These are phyloP conservation scores for Nematostella vectensis DNA, from an alignment of 92 coral and sea anemone genomes.

Conservation along the genomic window DNA sequence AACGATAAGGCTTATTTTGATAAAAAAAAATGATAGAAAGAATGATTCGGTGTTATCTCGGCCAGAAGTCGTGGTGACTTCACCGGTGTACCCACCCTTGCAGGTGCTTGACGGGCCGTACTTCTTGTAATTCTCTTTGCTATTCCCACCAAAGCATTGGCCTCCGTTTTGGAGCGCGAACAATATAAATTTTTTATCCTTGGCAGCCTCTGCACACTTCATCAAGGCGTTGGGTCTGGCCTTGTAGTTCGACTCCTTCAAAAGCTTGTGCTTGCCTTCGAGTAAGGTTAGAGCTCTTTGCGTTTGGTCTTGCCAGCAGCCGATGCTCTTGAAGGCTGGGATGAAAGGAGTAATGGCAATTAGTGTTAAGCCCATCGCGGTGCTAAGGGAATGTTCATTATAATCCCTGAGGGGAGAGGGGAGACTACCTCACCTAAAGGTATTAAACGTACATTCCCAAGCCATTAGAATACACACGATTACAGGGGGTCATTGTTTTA, in stretches of 20 bases:
- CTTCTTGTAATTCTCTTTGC: slow-evolving; percentile 54
- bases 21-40: too few relatives aligned
- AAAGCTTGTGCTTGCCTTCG: slow-evolving; percentile 70
- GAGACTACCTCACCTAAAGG: too few relatives aligned
- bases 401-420: too few relatives aligned
- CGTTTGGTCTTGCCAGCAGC: slow-evolving; percentile 84
- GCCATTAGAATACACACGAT: not conserved
- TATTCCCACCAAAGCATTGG: slow-evolving; percentile 85
- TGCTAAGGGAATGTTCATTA: too few relatives aligned
- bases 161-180: slow-evolving; percentile 96
- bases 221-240: slow-evolving; percentile 78
- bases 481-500: too few relatives aligned
- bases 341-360: too few relatives aligned
- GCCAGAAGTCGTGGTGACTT: too few relatives aligned
- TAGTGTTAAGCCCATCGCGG: too few relatives aligned
- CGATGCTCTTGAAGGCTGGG: slow-evolving; percentile 86
- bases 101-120: slow-evolving; percentile 60
- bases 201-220: slow-evolving; percentile 94
- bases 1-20: too few relatives aligned
- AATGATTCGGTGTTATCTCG: too few relatives aligned
- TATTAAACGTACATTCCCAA: not conserved
- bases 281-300: slow-evolving; percentile 46
- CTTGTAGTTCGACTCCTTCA: slow-evolving; percentile 73
- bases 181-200: slow-evolving; percentile 48
- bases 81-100: too few relatives aligned